Evolutionary conservation across 1,140 invertebrate species (phyloP).

Genomic region (Pristionchus pacificus): DNA sequence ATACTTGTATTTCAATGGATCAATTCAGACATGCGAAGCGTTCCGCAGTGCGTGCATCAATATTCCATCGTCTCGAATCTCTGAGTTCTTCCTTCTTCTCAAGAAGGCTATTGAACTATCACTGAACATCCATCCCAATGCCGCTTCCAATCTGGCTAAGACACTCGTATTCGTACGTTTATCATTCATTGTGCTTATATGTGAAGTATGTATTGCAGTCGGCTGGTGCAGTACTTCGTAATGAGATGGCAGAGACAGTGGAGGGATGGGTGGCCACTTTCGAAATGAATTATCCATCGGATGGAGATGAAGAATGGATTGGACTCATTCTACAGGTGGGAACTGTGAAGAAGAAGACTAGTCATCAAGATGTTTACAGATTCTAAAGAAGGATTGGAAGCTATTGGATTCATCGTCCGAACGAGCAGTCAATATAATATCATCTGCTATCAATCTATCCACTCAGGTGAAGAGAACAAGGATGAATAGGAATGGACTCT

Average conservation of each 20-base stretch:
- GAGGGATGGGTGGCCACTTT: neutral
- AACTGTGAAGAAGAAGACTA: no score
- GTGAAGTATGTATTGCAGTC: neutral
- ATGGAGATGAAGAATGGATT: neutral
- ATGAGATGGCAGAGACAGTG: neutral
- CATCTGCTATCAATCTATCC: no score
- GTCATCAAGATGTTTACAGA: neutral
- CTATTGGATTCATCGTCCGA: no score
- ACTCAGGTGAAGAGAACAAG: neutral
- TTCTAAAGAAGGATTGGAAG: neutral
- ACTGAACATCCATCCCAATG: neutral
- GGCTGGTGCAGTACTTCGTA: neutral
- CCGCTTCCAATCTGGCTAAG: conserved; percentile 10
- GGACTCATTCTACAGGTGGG: neutral
- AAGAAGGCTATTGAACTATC: conserved; percentile 9
- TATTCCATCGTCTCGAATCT: neutral
- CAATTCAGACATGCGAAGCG: conserved; percentile 16
- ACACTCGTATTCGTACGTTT: conserved; percentile 8
- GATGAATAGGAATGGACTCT: neutral
- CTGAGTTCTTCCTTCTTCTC: conserved; percentile 3
- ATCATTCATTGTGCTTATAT: neutral
- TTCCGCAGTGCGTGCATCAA: conserved; percentile 7
- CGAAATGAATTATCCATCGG: neutral
- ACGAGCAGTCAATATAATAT: no score
- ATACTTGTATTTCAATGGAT: neutral